Percentiles rank a stretch among this genome's conserved stretches.
These are phyloP conservation scores for Psix sp. DNA, from an alignment of 1,140 invertebrate genomes.

Conservation along the genomic window DNA sequence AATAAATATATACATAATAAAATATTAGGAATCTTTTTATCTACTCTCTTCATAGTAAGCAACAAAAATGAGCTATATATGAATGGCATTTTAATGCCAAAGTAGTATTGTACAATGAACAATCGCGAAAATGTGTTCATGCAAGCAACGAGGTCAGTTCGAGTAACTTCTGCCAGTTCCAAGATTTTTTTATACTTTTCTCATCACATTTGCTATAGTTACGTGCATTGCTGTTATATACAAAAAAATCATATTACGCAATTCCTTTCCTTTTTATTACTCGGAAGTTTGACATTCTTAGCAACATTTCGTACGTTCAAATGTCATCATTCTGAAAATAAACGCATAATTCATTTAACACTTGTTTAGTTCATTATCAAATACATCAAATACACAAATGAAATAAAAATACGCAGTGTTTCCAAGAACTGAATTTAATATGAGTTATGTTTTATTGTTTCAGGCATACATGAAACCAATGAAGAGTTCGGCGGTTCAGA, in stretches of 20 bases:
- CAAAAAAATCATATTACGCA: conserved; percentile 24
- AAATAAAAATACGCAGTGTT: too few species aligned
- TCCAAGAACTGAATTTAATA: not conserved
- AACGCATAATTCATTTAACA: too few species aligned
- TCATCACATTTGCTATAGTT: conserved; percentile 25
- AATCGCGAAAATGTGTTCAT: conserved; percentile 47
- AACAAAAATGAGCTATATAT: conserved; percentile 4
- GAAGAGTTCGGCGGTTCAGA: conserved; percentile 85
- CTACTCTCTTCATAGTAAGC: too few species aligned
- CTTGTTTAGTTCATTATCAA: too few species aligned
- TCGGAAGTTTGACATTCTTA: conserved; percentile 6
- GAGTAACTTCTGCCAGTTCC: conserved; percentile 27
- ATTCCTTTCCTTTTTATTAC: conserved; percentile 37
- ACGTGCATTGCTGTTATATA: conserved; percentile 16
- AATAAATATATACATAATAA: too few species aligned
- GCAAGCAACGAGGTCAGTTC: conserved; percentile 33
- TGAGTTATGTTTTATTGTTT: conserved; percentile 16
- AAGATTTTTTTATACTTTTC: conserved; percentile 37
- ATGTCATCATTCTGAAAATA: too few species aligned
- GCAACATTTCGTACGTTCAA: not conserved
- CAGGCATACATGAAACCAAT: conserved; percentile 86
- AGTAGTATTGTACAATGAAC: conserved; percentile 24
- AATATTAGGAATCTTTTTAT: too few species aligned
- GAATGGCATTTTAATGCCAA: conserved; percentile 29
- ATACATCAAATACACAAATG: too few species aligned